Evolutionary conservation across 1,140 invertebrate species (phyloP).

Genomic region (Homarus americanus): DNA sequence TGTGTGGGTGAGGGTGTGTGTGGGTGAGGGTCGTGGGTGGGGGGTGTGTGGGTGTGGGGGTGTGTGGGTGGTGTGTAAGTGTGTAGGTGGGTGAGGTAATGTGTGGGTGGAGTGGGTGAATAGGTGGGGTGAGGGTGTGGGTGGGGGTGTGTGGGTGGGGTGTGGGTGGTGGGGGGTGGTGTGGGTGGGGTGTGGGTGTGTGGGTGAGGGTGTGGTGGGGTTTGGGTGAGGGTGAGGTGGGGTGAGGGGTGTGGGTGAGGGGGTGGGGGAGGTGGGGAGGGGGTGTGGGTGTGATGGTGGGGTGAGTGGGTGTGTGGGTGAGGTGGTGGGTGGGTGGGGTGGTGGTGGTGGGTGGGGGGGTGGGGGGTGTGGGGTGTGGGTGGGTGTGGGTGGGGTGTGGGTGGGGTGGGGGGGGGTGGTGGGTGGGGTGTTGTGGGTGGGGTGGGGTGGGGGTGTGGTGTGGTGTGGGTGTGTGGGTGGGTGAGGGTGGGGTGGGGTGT

Average conservation of each 20-base stretch:
- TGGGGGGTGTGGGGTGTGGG: not conserved
- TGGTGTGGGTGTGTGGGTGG: not conserved
- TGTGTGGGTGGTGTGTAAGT: not conserved
- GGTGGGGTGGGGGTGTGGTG: not conserved
- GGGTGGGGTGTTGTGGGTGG: not conserved
- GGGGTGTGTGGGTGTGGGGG: not conserved
- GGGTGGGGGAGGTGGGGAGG: not conserved
- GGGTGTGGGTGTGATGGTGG: not conserved
- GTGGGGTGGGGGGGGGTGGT: not conserved
- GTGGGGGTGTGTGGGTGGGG: not conserved
- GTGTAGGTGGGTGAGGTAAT: not conserved
- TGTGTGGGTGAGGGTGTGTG: not conserved
- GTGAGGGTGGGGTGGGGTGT: not conserved
- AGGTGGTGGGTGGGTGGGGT: not conserved
- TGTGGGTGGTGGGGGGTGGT: not conserved
- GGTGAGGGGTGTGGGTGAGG: not conserved
- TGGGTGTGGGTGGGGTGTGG: not conserved
- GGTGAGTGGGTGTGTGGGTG: constrained; percentile 1
- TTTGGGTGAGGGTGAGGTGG: too few species aligned
- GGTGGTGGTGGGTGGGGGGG: not conserved
- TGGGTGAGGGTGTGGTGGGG: not conserved
- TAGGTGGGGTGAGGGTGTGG: not conserved
- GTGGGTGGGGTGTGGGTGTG: not conserved
- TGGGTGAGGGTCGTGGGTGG: not conserved
- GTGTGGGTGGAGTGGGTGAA: not conserved